Evolutionary conservation across 2,888 invertebrate species (phyloP).

Genomic region (Meteorus colon): DNA sequence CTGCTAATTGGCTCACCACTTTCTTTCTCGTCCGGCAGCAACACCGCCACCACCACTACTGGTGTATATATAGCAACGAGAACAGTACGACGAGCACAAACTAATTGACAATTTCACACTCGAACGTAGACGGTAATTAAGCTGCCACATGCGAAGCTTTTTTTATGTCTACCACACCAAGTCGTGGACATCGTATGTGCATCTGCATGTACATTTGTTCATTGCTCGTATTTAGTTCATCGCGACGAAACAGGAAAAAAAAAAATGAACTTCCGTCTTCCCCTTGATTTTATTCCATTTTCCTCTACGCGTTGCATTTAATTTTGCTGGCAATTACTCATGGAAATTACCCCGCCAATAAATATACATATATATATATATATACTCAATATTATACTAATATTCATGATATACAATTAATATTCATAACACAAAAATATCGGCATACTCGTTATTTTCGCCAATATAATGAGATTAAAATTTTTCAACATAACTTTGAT

Average conservation of each 20-base stretch:
- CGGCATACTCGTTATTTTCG: neutral
- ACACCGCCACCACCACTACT: neutral
- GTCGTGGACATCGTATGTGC: conserved; percentile 15
- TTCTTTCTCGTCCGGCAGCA: conserved; percentile 15
- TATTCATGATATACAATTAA: neutral
- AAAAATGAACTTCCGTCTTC: neutral
- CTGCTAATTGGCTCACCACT: conserved; percentile 36
- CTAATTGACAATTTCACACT: conserved; percentile 65
- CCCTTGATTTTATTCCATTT: neutral
- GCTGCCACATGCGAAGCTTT: conserved; percentile 56
- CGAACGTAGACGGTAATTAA: conserved; percentile 61
- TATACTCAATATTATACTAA: neutral
- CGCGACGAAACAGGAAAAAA: neutral
- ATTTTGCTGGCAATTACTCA: neutral
- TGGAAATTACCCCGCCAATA: neutral
- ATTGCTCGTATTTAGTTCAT: neutral
- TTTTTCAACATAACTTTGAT: conserved; percentile 12
- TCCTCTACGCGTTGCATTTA: neutral
- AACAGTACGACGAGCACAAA: conserved; percentile 32
- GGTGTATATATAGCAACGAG: neutral
- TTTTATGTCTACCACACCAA: conserved; percentile 33
- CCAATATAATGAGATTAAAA: neutral
- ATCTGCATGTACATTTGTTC: neutral
- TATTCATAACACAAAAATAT: neutral
- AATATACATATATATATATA: neutral